Base-by-base conservation (phyloP, 2,113 vertebrate genomes). In the Callorhinus ursinus region DNA sequence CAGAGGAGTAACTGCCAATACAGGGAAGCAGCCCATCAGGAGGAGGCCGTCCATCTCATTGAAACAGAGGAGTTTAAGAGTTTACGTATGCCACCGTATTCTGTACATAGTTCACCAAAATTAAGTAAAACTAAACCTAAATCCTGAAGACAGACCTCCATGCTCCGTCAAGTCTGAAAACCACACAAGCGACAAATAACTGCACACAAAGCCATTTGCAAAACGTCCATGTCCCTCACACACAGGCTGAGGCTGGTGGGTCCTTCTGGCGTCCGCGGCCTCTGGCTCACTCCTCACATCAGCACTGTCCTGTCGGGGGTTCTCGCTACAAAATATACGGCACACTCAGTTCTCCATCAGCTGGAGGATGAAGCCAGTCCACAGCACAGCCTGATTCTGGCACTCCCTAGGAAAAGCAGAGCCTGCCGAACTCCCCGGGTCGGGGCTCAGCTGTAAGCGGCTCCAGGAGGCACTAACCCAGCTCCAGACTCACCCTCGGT, bases 31-130 rank as follows among this genome's bases (percentile, higher is more conserved):
- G 21, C 15, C 5, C 15, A 5, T 19, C 1, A 33, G 39, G 42
- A 53, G 0, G 2, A 46, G 28, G 15, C 46, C 2, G 1, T 21
- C 2, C 0, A 7, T 26, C 42, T 26, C 22, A 63, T 33, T 22
- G 22, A 49, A 24, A 65, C 1, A 14, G 31, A n/a, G 2, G 1
- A 10, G 1, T 46, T 46, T 46, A 46, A 46, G 9, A 46, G 46
- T 15, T 14, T 15, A 15, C 2, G 1, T 42, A 19, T 1, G 1
- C 10, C 12, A 31, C 22, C 13, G 4, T 10, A 18, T 6, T 33
- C 18, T 71, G 8, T 18, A 55, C 1, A 0, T 16, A 11, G 21
- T 31, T 51, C 8, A 77, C 74, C 53, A 57, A 69, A 55, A 53
- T 1, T 10, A 67, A 55, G 33, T 28, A 59, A 63, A 63, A 42